Base-by-base conservation (phyloP, 2,888 invertebrate species). In the Tipula lateralis region DNA sequence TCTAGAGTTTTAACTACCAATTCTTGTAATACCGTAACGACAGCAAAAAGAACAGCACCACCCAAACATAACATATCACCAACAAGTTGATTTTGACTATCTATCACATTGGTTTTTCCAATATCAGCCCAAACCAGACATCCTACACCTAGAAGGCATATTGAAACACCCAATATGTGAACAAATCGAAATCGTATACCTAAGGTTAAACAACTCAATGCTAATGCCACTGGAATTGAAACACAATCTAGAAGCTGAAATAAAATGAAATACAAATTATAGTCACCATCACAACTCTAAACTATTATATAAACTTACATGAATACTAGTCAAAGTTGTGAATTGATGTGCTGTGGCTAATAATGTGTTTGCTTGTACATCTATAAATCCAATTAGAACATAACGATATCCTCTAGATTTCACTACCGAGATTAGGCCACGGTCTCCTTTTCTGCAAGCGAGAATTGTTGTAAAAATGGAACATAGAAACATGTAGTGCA, bases 61-160 rank as follows among this genome's bases (percentile, higher is more conserved):
- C 92, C 93, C 7, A 96, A 91, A 88, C 95, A 95, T 29, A 96
- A 91, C 93, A 96, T 93, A 88, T 97, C 96, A 2, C 97, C 97
- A 2, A 96, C 93, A 13, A 96, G 90, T 87, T 94, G 94, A 89
- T 95, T 95, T 89, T 93, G 93, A 36, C 29, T 83, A 82, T 82
- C 32, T 7, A 82, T 82, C 16, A 32, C 82, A 16, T 29, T 82
- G 6, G 83, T 83, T 83, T 83, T 83, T 9, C 36, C 83, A 39
- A 36, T 36, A 39, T 36, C 83, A 19, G 82, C 82, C 82, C 82
- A 82, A 30, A 82, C 32, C 1, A 82, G 82, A 12, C 83, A 34
- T 39, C 36, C 83, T 13, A 83, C 34, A 39, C 83, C 83, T 39
- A 83, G 16, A n/a, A 83, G 39, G 7, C 83, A 83, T 24, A 83